phyloP scores from a whole-genome alignment of 2,797 vertebrate genomes.

The Neomorphus geoffroyi region DNA sequence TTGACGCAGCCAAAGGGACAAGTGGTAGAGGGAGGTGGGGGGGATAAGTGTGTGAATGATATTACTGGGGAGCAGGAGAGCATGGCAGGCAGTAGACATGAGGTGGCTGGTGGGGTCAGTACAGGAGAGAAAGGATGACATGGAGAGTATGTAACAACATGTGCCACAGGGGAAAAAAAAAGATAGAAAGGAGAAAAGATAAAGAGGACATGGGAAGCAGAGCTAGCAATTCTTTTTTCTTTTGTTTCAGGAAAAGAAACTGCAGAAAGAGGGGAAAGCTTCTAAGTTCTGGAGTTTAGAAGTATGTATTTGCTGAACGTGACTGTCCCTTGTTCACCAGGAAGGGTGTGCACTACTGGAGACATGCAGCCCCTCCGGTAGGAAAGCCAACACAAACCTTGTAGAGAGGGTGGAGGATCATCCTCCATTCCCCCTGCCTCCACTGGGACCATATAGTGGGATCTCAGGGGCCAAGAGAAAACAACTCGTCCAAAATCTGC shows the following conservation, averaged over 20 bases:
- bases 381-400: not conserved
- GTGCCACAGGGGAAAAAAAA: not conserved
- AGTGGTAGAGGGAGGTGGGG: not conserved
- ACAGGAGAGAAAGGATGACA: not conserved
- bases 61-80: not conserved
- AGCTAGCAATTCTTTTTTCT: not conserved
- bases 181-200: not conserved
- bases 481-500: rapidly evolving
- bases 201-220: not conserved
- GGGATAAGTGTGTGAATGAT: not conserved
- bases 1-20: not conserved
- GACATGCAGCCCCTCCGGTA: rapidly evolving
- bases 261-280: not conserved
- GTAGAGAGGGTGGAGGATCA: rapidly evolving
- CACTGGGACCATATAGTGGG: not conserved
- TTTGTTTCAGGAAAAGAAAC: not conserved
- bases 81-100: not conserved
- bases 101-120: not conserved
- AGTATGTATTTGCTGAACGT: not conserved
- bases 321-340: not conserved
- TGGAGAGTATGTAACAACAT: not conserved
- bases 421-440: not conserved
- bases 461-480: not conserved
- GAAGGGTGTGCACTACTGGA: not conserved
- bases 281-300: not conserved